Evolutionary conservation across 2,888 invertebrate species (phyloP).

Genomic region (Synanthedon vespiformis): DNA sequence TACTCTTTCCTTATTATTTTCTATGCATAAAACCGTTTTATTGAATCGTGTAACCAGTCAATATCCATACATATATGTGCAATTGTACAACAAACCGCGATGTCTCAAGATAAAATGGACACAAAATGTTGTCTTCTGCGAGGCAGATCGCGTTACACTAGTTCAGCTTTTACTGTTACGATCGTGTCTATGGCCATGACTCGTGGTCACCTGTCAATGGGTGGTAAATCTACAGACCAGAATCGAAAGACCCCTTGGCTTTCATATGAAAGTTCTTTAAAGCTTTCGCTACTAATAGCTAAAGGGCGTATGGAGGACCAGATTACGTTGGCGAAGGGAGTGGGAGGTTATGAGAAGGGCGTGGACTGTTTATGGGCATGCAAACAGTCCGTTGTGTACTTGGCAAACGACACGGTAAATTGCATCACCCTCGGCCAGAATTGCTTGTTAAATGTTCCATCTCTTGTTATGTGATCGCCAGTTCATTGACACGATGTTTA

Average conservation of each 20-base stretch:
- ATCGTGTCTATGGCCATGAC: constrained; percentile 41
- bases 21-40: not conserved
- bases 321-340: constrained; percentile 21
- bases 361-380: constrained; percentile 56
- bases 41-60: no score
- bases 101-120: no score
- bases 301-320: not conserved
- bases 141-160: constrained; percentile 37
- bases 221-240: constrained; percentile 31
- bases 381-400: constrained; percentile 51
- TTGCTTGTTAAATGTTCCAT: constrained; percentile 37
- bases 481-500: constrained; percentile 21
- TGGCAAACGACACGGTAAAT: constrained; percentile 55
- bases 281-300: no score
- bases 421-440: constrained; percentile 44
- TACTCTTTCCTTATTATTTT: constrained; percentile 16
- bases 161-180: constrained; percentile 40
- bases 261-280: not conserved
- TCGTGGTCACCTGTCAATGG: constrained; percentile 48
- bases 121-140: constrained; percentile 17
- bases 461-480: constrained; percentile 30
- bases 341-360: constrained; percentile 39
- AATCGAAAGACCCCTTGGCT: constrained; percentile 18
- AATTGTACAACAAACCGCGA: no score
- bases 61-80: no score